Evolutionary conservation across 2,888 invertebrate species (phyloP), one percentile per base, ranked within the genome.

Genomic region (Helleia helle): DNA sequence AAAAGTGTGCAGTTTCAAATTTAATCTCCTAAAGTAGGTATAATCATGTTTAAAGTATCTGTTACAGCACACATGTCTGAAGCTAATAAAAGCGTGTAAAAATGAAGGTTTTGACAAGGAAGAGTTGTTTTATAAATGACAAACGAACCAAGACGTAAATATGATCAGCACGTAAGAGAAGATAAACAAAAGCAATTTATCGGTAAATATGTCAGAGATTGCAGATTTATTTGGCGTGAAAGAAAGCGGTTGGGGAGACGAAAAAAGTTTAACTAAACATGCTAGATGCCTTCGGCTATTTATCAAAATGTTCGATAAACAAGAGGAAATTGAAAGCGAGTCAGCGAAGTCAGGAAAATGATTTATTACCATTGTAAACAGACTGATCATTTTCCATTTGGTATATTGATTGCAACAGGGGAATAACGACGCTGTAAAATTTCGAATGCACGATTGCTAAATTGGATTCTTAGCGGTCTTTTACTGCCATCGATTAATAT

Each of bases 341-440:
- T 79, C 79, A 73, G 71, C 65, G 63, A 69, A 73, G 74, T 73
- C 65, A 63, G 53, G 57, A 55, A 69, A 69, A 74, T 83, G 79
- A 83, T 83, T 80, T 81, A 81, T 81, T 73, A 71, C 73, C n/a
- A n/a, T n/a, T 74, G 76, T 73, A 80, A 74, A 80, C 77, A 80
- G 79, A 81, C 67, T 73, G 76, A 80, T 83, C 74, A 76, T 76
- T 77, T 76, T 69, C 71, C 65, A 73, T 72, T 74, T 68, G 58
- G 61, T 44, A 63, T 71, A 79, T 79, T 77, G 71, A 69, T 71
- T 66, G 62, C 68, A 65, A 64, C 65, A 48, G 62, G 69, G 68
- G 73, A 65, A 70, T 40, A 46, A 42, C 36, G 12, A 42, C 53
- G 52, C 55, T 52, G 40, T 30, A 31, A 31, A 26, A 15, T 25